Percentiles rank a stretch among this genome's conserved stretches.
Conservation (phyloP, 2,797 vertebrate genomes). For the Anolis apletophallus region DNA sequence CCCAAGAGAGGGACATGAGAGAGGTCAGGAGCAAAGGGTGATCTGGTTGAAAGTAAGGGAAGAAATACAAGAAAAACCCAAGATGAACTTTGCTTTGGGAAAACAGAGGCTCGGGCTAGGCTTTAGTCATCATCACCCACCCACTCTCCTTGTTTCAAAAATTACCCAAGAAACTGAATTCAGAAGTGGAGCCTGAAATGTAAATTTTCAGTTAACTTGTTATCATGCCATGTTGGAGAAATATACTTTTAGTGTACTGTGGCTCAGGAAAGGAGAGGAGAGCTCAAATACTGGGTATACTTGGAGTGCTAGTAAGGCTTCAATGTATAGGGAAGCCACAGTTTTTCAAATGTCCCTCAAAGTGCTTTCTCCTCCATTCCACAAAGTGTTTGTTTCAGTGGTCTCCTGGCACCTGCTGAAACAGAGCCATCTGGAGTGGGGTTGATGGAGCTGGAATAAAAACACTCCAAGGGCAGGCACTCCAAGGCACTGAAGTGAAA, state of each 20-base stretch:
- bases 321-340: not conserved
- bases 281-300: not conserved
- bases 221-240: not conserved
- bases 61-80: not conserved
- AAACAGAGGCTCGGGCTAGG: not conserved
- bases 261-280: not conserved
- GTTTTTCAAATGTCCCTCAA: not conserved
- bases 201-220: not conserved
- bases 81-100: not conserved
- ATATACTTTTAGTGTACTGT: not conserved
- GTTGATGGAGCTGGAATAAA: slow-evolving; percentile 12
- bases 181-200: not conserved
- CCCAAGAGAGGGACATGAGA: too few species aligned
- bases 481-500: slow-evolving; percentile 2
- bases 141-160: not conserved
- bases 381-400: slow-evolving; percentile 7
- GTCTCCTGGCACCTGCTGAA: slow-evolving; percentile 34
- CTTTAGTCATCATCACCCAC: not conserved
- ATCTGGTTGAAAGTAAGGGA: not conserved
- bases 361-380: not conserved
- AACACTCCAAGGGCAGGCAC: not conserved
- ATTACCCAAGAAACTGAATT: not conserved
- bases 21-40: not conserved
- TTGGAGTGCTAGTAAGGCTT: not conserved
- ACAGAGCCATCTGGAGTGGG: slow-evolving; percentile 25